Conservation (phyloP, 2,888 invertebrate genomes). For the Philereme vetulata region DNA sequence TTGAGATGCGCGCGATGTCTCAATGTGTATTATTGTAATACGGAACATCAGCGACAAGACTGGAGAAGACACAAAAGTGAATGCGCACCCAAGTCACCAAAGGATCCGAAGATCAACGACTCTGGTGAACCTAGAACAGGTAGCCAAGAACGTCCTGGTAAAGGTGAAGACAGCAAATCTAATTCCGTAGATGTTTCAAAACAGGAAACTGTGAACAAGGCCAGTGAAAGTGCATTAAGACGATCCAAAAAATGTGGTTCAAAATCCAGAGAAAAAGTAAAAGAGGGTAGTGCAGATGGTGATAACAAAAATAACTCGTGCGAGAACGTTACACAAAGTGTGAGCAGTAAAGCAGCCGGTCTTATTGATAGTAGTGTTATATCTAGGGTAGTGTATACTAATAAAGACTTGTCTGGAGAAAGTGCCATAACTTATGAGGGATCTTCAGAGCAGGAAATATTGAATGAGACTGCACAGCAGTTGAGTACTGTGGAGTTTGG, state of each 20-base stretch:
- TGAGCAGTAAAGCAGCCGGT: slow-evolving; percentile 40
- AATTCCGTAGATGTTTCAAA: slow-evolving; percentile 39
- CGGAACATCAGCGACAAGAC: slow-evolving; percentile 90
- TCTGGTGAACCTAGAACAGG: slow-evolving; percentile 52
- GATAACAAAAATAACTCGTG: slow-evolving; percentile 60
- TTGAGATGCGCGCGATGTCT: slow-evolving; percentile 90
- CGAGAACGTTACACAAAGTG: slow-evolving; percentile 50
- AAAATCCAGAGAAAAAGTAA: slow-evolving; percentile 58
- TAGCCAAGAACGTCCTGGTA: slow-evolving; percentile 52
- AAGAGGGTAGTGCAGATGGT: slow-evolving; percentile 58
- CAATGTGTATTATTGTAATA: slow-evolving; percentile 89
- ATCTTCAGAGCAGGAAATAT: slow-evolving; percentile 87
- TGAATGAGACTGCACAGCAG: slow-evolving; percentile 85
- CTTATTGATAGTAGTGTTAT: slow-evolving; percentile 67
- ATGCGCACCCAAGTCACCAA: slow-evolving; percentile 78
- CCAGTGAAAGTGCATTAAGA: slow-evolving; percentile 53
- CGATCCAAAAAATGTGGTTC: slow-evolving; percentile 59
- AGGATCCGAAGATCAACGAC: slow-evolving; percentile 58
- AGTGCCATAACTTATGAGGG: slow-evolving; percentile 86
- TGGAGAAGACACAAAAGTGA: slow-evolving; percentile 90
- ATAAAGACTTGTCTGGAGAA: slow-evolving; percentile 61
- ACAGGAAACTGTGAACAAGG: slow-evolving; percentile 43
- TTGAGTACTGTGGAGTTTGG: slow-evolving; percentile 65
- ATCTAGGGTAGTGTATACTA: slow-evolving; percentile 76
- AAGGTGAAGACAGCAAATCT: slow-evolving; percentile 49